Conservation (phyloP, 2,797 vertebrate genomes). For the Poecilia wingei region DNA sequence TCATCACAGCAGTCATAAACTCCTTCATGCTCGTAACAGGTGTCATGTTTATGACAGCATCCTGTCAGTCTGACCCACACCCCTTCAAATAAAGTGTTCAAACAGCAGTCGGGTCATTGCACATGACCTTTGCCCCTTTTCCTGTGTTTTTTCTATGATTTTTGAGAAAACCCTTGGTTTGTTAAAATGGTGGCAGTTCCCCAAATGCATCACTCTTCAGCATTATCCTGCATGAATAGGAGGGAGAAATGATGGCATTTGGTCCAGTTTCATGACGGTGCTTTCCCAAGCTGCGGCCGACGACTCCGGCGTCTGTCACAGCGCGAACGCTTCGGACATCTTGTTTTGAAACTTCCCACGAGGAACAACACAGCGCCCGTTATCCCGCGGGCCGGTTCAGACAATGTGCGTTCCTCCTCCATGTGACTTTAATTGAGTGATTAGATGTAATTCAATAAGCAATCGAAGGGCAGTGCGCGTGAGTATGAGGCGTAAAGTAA, state of each 20-base stretch:
- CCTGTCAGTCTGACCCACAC: no score
- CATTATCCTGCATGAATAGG: neutral
- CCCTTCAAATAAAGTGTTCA: no score
- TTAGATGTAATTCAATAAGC: slow-evolving; percentile 84
- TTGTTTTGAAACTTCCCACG: slow-evolving; percentile 78
- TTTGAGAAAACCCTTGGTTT: neutral
- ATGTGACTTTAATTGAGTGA: slow-evolving; percentile 87
- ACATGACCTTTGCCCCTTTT: neutral
- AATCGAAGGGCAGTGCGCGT: slow-evolving; percentile 77
- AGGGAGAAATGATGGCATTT: slow-evolving; percentile 22
- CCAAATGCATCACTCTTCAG: neutral
- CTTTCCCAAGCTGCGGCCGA: slow-evolving; percentile 43
- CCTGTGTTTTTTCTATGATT: neutral
- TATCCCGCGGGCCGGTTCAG: slow-evolving; percentile 54
- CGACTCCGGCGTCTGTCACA: slow-evolving; percentile 38
- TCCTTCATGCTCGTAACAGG: no score
- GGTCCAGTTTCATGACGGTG: slow-evolving; percentile 28
- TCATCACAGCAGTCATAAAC: no score
- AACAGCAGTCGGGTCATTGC: neutral
- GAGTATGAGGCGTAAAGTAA: slow-evolving; percentile 81
- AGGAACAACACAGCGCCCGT: slow-evolving; percentile 72
- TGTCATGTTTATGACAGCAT: no score
- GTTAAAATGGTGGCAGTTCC: slow-evolving; percentile 2
- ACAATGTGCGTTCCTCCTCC: slow-evolving; percentile 72
- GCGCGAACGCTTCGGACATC: slow-evolving; percentile 67